Evolutionary conservation across 1,140 invertebrate genomes (phyloP).

Genomic region (Bombus turneri): DNA sequence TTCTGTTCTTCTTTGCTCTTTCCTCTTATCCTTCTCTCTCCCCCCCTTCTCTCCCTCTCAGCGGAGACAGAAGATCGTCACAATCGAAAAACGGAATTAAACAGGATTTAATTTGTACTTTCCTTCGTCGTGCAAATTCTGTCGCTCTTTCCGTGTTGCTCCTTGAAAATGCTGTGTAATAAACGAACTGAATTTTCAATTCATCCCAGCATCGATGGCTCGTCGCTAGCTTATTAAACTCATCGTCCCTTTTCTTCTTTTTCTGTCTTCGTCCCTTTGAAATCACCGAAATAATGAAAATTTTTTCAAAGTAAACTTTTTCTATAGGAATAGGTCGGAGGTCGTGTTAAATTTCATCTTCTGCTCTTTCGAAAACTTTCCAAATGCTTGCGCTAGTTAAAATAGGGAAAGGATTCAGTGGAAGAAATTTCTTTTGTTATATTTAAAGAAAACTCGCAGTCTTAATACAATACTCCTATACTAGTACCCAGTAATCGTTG

Average conservation of each 20-base stretch:
- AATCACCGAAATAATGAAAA: neutral
- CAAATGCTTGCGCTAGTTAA: neutral
- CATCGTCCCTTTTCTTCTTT: neutral
- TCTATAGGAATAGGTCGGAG: neutral
- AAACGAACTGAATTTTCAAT: neutral
- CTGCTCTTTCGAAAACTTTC: neutral
- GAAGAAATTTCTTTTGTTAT: neutral
- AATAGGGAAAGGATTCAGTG: neutral
- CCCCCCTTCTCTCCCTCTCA: neutral
- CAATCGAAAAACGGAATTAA: slow-evolving; percentile 7
- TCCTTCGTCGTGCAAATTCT: neutral
- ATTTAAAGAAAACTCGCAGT: neutral
- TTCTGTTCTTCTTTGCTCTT: neutral
- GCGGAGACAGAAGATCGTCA: neutral
- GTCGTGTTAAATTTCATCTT: neutral
- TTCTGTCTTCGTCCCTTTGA: neutral
- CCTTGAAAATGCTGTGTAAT: neutral
- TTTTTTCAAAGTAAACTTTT: neutral
- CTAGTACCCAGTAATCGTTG: neutral
- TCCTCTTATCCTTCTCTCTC: no score
- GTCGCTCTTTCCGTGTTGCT: neutral
- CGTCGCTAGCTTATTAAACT: slow-evolving; percentile 10
- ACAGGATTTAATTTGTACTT: slow-evolving; percentile 11
- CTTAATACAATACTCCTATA: neutral
- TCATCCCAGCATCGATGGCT: neutral